phyloP scores from a whole-genome alignment of 1,140 invertebrate genomes.

The Palaemon carinicauda region DNA sequence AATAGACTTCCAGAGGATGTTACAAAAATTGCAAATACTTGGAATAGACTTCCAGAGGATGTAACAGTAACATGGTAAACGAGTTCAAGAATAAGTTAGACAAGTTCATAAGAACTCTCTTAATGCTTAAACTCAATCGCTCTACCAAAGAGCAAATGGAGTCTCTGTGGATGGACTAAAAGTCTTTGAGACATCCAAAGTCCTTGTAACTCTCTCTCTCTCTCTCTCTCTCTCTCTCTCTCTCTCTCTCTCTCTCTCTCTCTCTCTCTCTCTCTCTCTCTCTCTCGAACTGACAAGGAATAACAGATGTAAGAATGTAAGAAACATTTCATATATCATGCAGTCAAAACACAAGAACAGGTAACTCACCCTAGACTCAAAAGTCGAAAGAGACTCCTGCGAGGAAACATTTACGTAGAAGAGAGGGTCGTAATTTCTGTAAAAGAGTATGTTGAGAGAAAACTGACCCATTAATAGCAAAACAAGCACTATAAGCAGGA shows the following conservation, averaged over 20 bases:
- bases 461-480: slow-evolving; percentile 24
- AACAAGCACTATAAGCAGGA: background rate
- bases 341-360: background rate
- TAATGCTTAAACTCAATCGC: no score
- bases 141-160: no score
- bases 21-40: no score
- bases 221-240: background rate
- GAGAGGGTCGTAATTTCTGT: slow-evolving; percentile 33
- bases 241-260: background rate
- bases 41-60: no score
- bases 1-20: no score
- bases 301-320: background rate
- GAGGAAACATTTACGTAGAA: slow-evolving; percentile 40
- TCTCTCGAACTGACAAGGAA: no score
- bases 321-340: background rate
- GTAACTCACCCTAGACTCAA: slow-evolving; percentile 28
- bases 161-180: no score
- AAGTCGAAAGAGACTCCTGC: background rate
- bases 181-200: no score
- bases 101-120: no score
- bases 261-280: background rate
- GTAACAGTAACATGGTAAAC: no score
- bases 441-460: slow-evolving; percentile 36
- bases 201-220: background rate
- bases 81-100: no score